Evolutionary conservation across 2,797 vertebrate genomes (phyloP).

Genomic region (Diceros bicornis): DNA sequence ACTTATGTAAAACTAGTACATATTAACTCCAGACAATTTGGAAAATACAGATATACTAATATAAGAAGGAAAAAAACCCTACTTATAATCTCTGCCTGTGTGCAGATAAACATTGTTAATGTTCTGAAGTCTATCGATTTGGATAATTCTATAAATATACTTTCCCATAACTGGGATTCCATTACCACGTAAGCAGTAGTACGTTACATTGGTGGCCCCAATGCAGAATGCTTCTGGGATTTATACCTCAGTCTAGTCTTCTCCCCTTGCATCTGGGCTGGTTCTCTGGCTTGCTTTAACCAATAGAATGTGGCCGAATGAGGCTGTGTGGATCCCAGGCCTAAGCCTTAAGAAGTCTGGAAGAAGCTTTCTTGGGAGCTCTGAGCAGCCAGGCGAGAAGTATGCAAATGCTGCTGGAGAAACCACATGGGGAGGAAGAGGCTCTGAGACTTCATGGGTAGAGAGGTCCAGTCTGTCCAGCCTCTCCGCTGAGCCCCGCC

Average conservation of each 20-base stretch:
- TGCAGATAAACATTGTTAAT: not conserved
- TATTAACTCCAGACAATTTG: not conserved
- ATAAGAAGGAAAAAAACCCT: not conserved
- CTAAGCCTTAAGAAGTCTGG: not conserved
- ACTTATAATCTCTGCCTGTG: not conserved
- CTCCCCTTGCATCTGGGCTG: not conserved
- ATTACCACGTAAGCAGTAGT: accelerated
- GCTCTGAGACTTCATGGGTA: not conserved
- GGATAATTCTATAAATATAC: not conserved
- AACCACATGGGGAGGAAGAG: not conserved
- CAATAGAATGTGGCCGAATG: no score
- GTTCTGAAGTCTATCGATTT: not conserved
- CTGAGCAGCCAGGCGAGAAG: not conserved
- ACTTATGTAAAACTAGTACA: not conserved
- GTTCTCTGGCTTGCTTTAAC: not conserved
- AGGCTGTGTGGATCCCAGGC: no score
- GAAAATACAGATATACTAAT: not conserved
- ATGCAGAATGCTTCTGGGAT: accelerated
- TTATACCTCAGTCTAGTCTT: not conserved
- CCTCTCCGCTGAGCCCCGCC: not conserved
- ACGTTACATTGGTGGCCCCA: accelerated
- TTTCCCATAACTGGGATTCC: not conserved
- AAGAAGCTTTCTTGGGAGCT: not conserved
- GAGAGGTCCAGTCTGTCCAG: no score
- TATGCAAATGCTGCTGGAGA: not conserved